Conservation (phyloP, 2,797 vertebrate species). For the Etheostoma perlongum region DNA sequence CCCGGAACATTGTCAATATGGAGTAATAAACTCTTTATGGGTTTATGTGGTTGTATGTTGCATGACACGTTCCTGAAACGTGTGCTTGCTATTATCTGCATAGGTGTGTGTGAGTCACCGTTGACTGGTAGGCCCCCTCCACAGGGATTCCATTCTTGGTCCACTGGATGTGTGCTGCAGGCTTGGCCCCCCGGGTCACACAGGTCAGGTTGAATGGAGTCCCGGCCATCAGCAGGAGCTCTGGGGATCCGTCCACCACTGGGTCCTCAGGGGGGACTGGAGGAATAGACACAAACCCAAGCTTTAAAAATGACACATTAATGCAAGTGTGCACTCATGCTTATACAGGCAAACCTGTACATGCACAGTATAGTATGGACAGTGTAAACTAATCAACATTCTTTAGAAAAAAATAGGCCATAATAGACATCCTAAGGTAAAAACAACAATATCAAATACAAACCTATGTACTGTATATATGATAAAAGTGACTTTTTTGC, state of each 20-base stretch:
- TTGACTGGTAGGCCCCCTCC: slow-evolving; percentile 88
- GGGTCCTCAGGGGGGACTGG: slow-evolving; percentile 94
- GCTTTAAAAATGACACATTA: background rate
- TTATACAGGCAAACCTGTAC: no score
- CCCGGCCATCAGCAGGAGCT: slow-evolving; percentile 92
- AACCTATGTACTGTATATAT: no score
- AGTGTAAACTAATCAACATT: no score
- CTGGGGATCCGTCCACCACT: slow-evolving; percentile 89
- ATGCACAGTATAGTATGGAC: no score
- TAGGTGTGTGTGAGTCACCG: slow-evolving; percentile 81
- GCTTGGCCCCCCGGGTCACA: slow-evolving; percentile 92
- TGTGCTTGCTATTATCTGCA: slow-evolving; percentile 17
- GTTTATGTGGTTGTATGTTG: slow-evolving; percentile 37
- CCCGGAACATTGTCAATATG: background rate
- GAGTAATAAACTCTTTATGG: slow-evolving; percentile 18
- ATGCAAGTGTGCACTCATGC: slow-evolving; percentile 27
- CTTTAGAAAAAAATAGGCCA: no score
- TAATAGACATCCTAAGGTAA: no score
- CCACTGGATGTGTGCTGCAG: slow-evolving; percentile 92
- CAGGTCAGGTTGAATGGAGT: slow-evolving; percentile 92
- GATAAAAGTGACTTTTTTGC: no score
- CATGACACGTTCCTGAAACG: background rate
- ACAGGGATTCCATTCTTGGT: slow-evolving; percentile 88
- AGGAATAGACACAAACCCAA: slow-evolving; percentile 22
- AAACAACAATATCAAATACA: no score